Base-by-base conservation (phyloP, 2,888 invertebrate genomes). In the Ormyrus thymus region DNA sequence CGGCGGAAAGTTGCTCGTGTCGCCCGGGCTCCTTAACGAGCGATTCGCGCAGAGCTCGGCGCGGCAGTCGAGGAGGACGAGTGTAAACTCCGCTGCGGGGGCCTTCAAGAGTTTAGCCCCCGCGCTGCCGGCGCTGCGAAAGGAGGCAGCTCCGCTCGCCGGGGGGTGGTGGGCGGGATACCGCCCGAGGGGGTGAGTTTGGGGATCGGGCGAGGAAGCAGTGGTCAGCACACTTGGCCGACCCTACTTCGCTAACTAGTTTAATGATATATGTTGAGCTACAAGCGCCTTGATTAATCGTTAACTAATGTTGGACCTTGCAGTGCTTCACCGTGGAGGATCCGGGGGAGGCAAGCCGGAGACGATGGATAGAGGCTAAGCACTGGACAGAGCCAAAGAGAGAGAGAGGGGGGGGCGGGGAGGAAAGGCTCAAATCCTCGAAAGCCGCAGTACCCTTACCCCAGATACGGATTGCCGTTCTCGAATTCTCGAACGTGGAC, bases 211-310 rank as follows among this genome's bases (percentile, higher is more conserved):
- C 83, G 86, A 86, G 86, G 84, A 84, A 85, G 87, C 89, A 89
- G 89, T 90, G 90, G 90, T 90, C 90, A 90, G 90, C 89, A 89
- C 89, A 89, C 89, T 89, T 89, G 89, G 86, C 79, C 78, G 88
- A 89, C 89, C 90, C 90, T 90, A 90, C 90, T 90, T 90, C 89
- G 89, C 90, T 90, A 90, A 90, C 90, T 89, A 90, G 90, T 90
- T 90, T 90, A 90, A 90, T 90, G 90, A 90, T 90, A 90, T 90
- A 90, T 90, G 89, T 90, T 89, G 90, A 90, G 89, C 89, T 89
- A 90, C 90, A 90, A 89, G 89, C 90, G 88, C 90, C 89, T 90
- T 89, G 90, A 90, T 90, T 90, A 90, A 90, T 90, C 90, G 90
- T 90, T 90, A 90, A 90, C 90, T 90, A 90, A 90, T 90, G 89